These are phyloP conservation scores for Muntiacus reevesi DNA, from an alignment of 2,113 vertebrate genomes.

Conservation along the genomic window DNA sequence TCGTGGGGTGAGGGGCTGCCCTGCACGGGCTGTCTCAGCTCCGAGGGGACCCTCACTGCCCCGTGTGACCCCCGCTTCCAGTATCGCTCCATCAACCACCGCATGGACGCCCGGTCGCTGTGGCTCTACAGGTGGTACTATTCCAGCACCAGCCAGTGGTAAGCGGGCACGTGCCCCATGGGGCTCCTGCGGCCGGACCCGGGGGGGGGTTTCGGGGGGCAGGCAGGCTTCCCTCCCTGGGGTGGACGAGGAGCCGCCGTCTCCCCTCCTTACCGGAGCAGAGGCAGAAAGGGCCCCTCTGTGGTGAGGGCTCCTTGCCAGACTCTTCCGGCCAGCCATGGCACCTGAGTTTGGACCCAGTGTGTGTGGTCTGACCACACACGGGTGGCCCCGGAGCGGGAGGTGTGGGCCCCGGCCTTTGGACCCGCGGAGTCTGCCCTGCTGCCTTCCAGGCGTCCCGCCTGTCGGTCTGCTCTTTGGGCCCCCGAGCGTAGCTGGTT, in stretches of 20 bases:
- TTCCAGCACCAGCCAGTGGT: constrained; percentile 91
- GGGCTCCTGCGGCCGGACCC: accelerated
- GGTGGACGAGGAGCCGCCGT: accelerated
- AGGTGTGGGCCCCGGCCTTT: accelerated
- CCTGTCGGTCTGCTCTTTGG: accelerated
- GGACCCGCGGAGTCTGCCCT: accelerated
- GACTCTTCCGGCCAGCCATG: accelerated
- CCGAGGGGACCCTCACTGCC: background rate
- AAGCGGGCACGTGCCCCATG: constrained; percentile 24
- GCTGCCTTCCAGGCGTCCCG: accelerated
- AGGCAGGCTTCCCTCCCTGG: accelerated
- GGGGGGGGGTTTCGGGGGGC: background rate
- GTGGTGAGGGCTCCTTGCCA: background rate
- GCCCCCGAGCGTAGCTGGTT: background rate
- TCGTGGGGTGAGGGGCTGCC: background rate
- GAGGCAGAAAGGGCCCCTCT: background rate
- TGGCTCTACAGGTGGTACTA: constrained; percentile 94
- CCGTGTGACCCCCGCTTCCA: constrained; percentile 55
- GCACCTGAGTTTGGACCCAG: accelerated
- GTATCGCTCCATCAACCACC: constrained; percentile 97
- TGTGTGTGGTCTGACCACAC: accelerated
- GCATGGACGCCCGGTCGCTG: constrained; percentile 88
- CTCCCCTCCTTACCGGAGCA: background rate
- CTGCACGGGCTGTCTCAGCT: accelerated
- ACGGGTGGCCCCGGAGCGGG: accelerated